Evolutionary conservation across 2,113 vertebrate genomes (phyloP), one percentile per base, ranked within the genome.

Genomic region (Dasyurus viverrinus): DNA sequence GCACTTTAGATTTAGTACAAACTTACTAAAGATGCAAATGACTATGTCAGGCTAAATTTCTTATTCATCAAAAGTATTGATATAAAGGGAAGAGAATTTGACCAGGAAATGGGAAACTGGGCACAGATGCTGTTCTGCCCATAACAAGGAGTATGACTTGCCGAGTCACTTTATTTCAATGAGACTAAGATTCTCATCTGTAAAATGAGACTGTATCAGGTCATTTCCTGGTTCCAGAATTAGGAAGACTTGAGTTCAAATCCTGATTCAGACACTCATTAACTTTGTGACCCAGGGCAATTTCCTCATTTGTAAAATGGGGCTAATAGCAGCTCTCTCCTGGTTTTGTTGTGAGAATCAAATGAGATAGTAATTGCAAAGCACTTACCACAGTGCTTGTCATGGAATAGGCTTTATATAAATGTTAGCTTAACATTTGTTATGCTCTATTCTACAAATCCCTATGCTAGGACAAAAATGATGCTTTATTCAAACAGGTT

Each of bases 11-110:
- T 95, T 93, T 95, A 90, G 22, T 4, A 50, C 26, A 95, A 94
- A 55, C 92, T 92, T 94, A 93, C 93, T 50, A 96, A 96, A 97
- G 3, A 2, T 46, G 90, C 91, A 98, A 60, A 95, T 4, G 94
- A 42, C 25, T 91, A 68, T 91, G 95, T 93, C 94, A 22, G 94
- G 96, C 54, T 93, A 91, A 96, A 94, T 98, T 97, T 96, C 89
- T 92, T 92, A 76, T 94, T 97, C 90, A 96, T 53, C 48, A 89
- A 95, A 96, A 76, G 68, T n/a, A 12, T 76, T 76, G 68, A 30
- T 76, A n/a, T n/a, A n/a, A n/a, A 36, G 36, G 57, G 16, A 76
- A 76, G 60, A 76, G 30, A n/a, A n/a, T 36, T 68, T 30, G 30
- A 30, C 3, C 60, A 68, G 30, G 60, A 22, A 5, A 76, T 6